Evolutionary conservation across 2,888 invertebrate species (phyloP).

Genomic region (Drosophila dives): DNA sequence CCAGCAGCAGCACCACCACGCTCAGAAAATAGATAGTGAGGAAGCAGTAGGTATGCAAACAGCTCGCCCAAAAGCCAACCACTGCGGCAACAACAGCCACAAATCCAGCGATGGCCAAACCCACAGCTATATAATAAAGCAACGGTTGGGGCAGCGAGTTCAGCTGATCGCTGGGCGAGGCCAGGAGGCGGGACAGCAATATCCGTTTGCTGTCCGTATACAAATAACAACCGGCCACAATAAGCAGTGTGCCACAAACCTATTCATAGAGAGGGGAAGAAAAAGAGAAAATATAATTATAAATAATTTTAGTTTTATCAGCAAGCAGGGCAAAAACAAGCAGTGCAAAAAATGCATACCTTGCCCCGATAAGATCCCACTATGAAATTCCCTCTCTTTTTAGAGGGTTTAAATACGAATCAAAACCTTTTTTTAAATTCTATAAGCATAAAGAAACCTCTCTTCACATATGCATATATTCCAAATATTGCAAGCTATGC

Average conservation of each 20-base stretch:
- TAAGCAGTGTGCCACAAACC: conserved; percentile 90
- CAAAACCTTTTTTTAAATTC: no score
- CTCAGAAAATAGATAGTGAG: conserved; percentile 90
- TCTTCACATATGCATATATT: no score
- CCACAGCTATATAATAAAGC: conserved; percentile 91
- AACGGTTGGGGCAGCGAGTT: conserved; percentile 89
- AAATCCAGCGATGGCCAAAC: conserved; percentile 89
- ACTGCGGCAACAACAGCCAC: conserved; percentile 89
- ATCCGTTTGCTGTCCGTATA: conserved; percentile 90
- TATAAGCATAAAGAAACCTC: no score
- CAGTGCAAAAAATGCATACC: background rate
- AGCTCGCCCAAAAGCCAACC: conserved; percentile 93
- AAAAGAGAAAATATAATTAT: background rate
- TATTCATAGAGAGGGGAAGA: conserved; percentile 73
- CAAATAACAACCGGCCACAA: conserved; percentile 90
- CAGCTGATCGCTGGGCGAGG: conserved; percentile 86
- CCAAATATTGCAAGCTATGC: no score
- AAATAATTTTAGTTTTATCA: background rate
- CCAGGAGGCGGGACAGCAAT: conserved; percentile 89
- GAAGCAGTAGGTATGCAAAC: conserved; percentile 90
- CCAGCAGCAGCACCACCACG: conserved; percentile 88
- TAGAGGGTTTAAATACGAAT: no score
- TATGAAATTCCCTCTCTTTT: background rate
- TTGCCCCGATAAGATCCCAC: background rate
- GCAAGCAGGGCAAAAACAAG: background rate